Conservation (phyloP, 2,797 vertebrate genomes). For the Hyperoplus lanceolatus region DNA sequence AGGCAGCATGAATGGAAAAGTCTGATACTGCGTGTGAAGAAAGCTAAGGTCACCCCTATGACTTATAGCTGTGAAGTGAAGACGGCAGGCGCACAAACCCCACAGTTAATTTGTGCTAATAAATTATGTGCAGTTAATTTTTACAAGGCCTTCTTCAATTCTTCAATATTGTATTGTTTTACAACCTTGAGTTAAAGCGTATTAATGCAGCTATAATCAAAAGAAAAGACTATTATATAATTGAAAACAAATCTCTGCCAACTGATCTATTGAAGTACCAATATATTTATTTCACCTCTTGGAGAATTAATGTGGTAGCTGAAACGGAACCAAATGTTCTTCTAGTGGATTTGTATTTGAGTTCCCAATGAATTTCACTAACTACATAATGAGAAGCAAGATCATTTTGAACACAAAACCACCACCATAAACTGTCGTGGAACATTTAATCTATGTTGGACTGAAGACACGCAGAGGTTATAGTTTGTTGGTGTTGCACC, state of each 20-base stretch:
- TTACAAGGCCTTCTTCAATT: not conserved
- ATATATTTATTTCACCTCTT: not conserved
- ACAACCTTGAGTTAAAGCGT: not conserved
- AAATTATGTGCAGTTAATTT: not conserved
- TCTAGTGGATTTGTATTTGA: not conserved
- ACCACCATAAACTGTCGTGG: not conserved
- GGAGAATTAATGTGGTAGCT: not conserved
- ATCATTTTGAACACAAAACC: not conserved
- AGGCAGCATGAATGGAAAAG: slow-evolving; percentile 35
- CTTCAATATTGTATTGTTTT: slow-evolving; percentile 10
- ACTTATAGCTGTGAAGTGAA: slow-evolving; percentile 17
- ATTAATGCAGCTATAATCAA: not conserved
- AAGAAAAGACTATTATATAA: not conserved
- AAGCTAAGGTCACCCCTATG: not conserved
- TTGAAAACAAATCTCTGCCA: not conserved
- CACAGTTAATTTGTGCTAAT: not conserved
- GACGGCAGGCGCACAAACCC: not conserved
- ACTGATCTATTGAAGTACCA: not conserved
- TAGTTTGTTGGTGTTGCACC: not conserved
- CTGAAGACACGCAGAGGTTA: not conserved
- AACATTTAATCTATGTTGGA: not conserved
- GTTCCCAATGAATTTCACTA: not conserved
- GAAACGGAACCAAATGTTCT: not conserved
- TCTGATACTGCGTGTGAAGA: slow-evolving; percentile 12
- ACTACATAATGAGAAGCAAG: not conserved